A percentile compares a stretch with the other conserved stretches of the same genome.
Evolutionary conservation across 2,797 vertebrate species (phyloP).

Genomic region (Chelidonichthys spinosus): DNA sequence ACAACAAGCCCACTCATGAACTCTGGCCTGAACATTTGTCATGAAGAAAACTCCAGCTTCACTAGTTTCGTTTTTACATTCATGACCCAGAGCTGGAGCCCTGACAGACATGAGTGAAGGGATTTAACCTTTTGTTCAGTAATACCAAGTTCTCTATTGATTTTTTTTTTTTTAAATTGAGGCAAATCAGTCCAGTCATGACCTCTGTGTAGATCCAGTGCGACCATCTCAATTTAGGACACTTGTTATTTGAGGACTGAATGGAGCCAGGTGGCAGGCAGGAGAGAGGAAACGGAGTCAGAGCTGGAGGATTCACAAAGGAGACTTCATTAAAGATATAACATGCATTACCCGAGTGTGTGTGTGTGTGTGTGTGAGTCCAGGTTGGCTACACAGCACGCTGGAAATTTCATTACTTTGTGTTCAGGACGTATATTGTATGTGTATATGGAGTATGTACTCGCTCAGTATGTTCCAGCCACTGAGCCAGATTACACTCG

Average conservation of each 20-base stretch:
- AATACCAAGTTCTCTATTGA: background rate
- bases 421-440: conserved; percentile 46
- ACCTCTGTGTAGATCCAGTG: conserved; percentile 11
- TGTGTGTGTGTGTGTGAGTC: background rate
- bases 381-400: conserved; percentile 20
- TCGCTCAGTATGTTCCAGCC: conserved; percentile 56
- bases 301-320: conserved; percentile 52
- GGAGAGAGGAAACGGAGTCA: conserved; percentile 36
- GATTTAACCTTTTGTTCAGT: background rate
- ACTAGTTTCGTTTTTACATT: background rate
- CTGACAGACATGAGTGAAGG: background rate
- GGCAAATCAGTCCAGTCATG: conserved; percentile 7
- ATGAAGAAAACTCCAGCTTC: background rate
- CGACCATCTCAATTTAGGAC: conserved; percentile 23
- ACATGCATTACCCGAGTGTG: conserved; percentile 38
- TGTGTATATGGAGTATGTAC: conserved; percentile 33
- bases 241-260: conserved; percentile 54
- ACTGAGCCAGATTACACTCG: conserved; percentile 51
- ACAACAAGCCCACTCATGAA: conserved; percentile 31
- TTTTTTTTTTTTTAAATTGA: conserved; percentile 1
- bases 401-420: conserved; percentile 67
- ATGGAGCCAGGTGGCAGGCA: conserved; percentile 61
- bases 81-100: background rate
- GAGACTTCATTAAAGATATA: conserved; percentile 67
- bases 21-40: background rate